Evolutionary conservation across 2,888 invertebrate genomes (phyloP).

Genomic region (Polydrusus pterygomalis): DNA sequence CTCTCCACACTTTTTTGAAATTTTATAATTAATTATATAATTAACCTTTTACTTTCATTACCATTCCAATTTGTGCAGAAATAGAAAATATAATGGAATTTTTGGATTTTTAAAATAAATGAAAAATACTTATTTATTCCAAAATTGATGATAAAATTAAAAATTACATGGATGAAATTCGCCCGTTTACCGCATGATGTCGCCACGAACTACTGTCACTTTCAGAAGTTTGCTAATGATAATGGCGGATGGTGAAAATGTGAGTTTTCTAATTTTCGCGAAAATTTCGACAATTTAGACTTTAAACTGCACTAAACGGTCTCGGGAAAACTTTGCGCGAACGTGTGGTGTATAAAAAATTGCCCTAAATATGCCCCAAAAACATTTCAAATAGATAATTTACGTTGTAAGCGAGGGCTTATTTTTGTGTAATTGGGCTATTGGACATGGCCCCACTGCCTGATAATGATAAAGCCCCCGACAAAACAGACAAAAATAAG

Average conservation of each 20-base stretch:
- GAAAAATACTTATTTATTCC: too few relatives aligned
- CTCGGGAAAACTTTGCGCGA: slow-evolving; percentile 24
- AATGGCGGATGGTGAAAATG: slow-evolving; percentile 69
- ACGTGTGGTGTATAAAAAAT: slow-evolving; percentile 24
- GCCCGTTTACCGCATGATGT: slow-evolving; percentile 44
- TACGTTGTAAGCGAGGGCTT: slow-evolving; percentile 43
- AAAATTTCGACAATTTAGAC: slow-evolving; percentile 40
- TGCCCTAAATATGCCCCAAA: slow-evolving; percentile 35
- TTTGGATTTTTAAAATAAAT: too few relatives aligned
- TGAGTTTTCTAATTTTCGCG: slow-evolving; percentile 62
- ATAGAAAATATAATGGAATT: too few relatives aligned
- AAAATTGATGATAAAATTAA: too few relatives aligned
- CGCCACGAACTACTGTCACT: slow-evolving; percentile 46
- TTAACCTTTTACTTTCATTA: too few relatives aligned
- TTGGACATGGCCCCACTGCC: slow-evolving; percentile 83
- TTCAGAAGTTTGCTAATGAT: slow-evolving; percentile 58
- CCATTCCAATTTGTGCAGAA: too few relatives aligned
- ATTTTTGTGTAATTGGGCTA: slow-evolving; percentile 59
- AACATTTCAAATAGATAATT: slow-evolving; percentile 39
- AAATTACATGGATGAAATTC: background rate
- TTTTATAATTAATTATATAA: too few relatives aligned
- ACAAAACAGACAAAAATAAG: slow-evolving; percentile 77
- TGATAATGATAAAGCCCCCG: slow-evolving; percentile 85
- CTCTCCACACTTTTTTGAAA: too few relatives aligned
- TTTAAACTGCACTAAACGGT: slow-evolving; percentile 25